Percentiles rank a stretch among this genome's conserved stretches.
Conservation (phyloP, 2,113 vertebrate species). For the Toxotes chatareus region DNA sequence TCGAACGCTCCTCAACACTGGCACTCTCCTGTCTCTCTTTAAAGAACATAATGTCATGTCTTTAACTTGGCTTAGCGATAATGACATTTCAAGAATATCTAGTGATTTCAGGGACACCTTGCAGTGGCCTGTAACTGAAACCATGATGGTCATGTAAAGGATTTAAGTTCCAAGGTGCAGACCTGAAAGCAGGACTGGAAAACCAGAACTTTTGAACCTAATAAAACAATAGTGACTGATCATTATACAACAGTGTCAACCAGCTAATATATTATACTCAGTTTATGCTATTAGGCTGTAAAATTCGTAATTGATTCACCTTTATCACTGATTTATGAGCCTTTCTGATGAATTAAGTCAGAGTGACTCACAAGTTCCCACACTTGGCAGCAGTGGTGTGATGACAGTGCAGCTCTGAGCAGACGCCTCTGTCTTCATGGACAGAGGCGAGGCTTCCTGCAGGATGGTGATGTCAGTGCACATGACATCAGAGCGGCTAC, state of each 20-base stretch:
- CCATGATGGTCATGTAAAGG: background rate
- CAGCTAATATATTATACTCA: background rate
- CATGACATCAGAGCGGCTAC: conserved; percentile 55
- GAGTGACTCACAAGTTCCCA: conserved; percentile 65
- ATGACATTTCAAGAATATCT: background rate
- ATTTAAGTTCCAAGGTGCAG: background rate
- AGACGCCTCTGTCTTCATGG: conserved; percentile 8
- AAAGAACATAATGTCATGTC: background rate
- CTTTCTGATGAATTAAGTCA: background rate
- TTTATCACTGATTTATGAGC: conserved; percentile 13
- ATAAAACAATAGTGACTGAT: conserved; percentile 4
- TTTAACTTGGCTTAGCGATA: background rate
- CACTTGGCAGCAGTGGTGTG: conserved; percentile 12
- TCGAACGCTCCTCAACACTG: background rate
- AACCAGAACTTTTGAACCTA: background rate
- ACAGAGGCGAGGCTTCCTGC: conserved; percentile 44
- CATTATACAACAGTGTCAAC: background rate
- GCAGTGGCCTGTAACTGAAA: background rate
- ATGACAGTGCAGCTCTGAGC: conserved; percentile 62
- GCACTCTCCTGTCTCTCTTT: background rate
- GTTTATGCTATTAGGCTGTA: background rate
- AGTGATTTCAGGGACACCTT: background rate
- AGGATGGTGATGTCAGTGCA: conserved; percentile 63
- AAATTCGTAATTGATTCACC: background rate
- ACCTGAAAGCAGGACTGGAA: background rate